Conservation (phyloP, 2,888 invertebrate species). For the Sylvicola cinctus region DNA sequence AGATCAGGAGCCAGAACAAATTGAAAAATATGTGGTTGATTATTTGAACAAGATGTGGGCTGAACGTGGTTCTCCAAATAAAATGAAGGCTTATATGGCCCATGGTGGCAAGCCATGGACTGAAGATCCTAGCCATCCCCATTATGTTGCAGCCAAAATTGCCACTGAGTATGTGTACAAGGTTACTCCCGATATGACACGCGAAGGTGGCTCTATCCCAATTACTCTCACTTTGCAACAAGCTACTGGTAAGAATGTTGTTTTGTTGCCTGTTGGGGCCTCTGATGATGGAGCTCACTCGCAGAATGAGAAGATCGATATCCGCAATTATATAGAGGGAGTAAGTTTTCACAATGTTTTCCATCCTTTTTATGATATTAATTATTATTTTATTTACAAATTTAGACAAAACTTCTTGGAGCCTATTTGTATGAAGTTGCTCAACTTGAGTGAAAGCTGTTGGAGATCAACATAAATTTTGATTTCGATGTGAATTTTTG, state of each 20-base stretch:
- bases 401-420: conserved; percentile 76
- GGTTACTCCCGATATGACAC: conserved; percentile 77
- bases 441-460: conserved; percentile 19
- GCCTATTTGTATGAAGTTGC: conserved; percentile 72
- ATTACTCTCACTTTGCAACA: conserved; percentile 86
- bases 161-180: conserved; percentile 72
- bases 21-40: conserved; percentile 58
- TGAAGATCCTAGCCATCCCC: conserved; percentile 76
- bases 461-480: too few relatives aligned
- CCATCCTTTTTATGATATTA: conserved; percentile 1
- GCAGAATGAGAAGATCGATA: conserved; percentile 92
- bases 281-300: conserved; percentile 94
- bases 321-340: conserved; percentile 83
- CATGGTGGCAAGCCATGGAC: conserved; percentile 85
- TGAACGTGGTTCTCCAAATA: conserved; percentile 66
- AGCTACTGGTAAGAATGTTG: conserved; percentile 79
- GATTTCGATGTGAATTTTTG: too few relatives aligned
- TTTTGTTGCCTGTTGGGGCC: conserved; percentile 85
- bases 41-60: conserved; percentile 62
- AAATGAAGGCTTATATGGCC: conserved; percentile 38
- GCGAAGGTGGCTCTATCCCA: conserved; percentile 96
- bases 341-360: conserved; percentile 31
- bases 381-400: conserved; percentile 15
- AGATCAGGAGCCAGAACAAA: conserved; percentile 64
- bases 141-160: conserved; percentile 72